These are phyloP conservation scores for Megathymus violae DNA, from an alignment of 1,140 invertebrate species.

Conservation along the genomic window DNA sequence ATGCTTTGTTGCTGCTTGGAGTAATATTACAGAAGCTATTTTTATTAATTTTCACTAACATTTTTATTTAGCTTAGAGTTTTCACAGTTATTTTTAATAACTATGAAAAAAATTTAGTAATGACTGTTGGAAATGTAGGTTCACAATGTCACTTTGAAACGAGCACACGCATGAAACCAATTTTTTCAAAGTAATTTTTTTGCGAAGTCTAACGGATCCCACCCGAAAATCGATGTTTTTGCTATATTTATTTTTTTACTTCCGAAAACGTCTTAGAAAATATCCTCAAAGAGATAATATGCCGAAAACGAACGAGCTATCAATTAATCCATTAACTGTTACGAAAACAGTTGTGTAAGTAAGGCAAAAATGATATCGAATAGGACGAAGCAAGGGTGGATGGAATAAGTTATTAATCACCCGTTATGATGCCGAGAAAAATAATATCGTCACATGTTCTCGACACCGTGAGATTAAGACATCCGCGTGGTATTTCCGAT, in stretches of 20 bases:
- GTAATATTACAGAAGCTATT: too few relatives aligned
- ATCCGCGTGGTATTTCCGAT: conserved; percentile 47
- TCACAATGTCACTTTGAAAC: too few relatives aligned
- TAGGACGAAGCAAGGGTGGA: conserved; percentile 55
- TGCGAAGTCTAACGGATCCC: too few relatives aligned
- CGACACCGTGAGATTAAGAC: conserved; percentile 78
- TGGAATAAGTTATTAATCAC: conserved; percentile 79
- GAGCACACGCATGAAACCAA: too few relatives aligned
- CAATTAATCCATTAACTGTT: conserved; percentile 49
- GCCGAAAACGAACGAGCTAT: conserved; percentile 38
- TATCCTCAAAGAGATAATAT: conserved; percentile 21
- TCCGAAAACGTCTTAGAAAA: conserved; percentile 13
- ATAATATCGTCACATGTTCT: conserved; percentile 77
- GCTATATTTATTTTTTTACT: not conserved
- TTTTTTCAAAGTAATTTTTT: too few relatives aligned
- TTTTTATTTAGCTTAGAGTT: too few relatives aligned
- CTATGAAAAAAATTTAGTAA: too few relatives aligned
- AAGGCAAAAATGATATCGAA: conserved; percentile 48
- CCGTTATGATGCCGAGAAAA: conserved; percentile 69
- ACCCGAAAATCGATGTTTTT: too few relatives aligned
- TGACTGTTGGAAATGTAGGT: too few relatives aligned
- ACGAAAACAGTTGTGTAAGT: conserved; percentile 37
- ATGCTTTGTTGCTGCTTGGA: too few relatives aligned
- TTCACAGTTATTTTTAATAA: too few relatives aligned
- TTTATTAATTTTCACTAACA: too few relatives aligned